Evolutionary conservation across 2,113 vertebrate species (phyloP), one percentile per base, ranked within the genome.

Genomic region (Melanostigma gelatinosum): DNA sequence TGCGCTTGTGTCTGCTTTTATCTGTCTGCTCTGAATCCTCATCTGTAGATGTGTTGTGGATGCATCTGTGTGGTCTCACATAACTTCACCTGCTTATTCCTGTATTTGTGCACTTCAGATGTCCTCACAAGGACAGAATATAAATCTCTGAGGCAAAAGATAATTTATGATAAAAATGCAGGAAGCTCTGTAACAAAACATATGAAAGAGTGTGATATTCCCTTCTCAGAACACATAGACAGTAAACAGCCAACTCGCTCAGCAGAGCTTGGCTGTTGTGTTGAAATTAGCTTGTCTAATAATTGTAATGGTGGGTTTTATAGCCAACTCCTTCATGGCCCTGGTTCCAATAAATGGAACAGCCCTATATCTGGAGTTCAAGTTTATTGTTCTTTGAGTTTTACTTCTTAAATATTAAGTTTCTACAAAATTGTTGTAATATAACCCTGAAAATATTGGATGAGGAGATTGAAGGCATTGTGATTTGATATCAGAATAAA

Each of bases 1-100:
- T 61, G 57, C 32, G 34, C 57, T 38, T 46, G 15, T 52, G 60
- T 76, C 68, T 66, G 61, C 62, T 62, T 76, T 79, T 29, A 50
- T 65, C 65, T 75, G 66, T 72, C 67, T 13, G 50, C 72, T 70
- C 50, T 52, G 52, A 29, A 63, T 62, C 12, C 4, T 64, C 24
- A 13, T 67, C 44, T 75, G 10, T 65, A 76, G 58, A 67, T 62
- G 75, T 60, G 66, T 46, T 65, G 24, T 13, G 42, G 27, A 20
- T 58, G 54, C 12, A 57, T 54, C 16, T 69, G 38, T 24, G 20
- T 64, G 22, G 63, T 72, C 50, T 66, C 58, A 15, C 27, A 48
- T 44, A 62, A 4, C 12, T 46, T 48, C 38, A 22, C 24, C 1
- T 10, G 77, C 18, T 72, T 85, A 54, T 61, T 71, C 72, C 65